Evolutionary conservation across 2,797 vertebrate species (phyloP).

Genomic region (Merluccius polli): DNA sequence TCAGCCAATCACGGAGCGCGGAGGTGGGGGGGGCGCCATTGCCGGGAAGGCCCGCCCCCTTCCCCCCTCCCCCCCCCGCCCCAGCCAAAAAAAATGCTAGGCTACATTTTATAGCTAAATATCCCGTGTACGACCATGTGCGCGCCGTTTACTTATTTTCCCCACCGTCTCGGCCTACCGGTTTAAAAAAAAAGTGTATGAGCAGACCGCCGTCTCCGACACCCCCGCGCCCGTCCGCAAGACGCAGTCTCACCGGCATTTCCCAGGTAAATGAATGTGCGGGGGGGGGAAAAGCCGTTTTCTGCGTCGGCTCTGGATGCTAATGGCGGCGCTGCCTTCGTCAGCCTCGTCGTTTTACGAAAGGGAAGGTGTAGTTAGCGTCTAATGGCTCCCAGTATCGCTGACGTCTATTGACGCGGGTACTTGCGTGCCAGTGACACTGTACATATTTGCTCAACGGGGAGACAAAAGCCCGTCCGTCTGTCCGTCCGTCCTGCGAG

Average conservation of each 20-base stretch:
- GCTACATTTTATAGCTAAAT: slow-evolving; percentile 67
- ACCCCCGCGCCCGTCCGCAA: slow-evolving; percentile 34
- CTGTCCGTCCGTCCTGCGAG: slow-evolving; percentile 15
- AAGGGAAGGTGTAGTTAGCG: slow-evolving; percentile 75
- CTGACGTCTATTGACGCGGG: slow-evolving; percentile 84
- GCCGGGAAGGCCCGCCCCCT: slow-evolving; percentile 55
- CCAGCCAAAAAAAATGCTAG: slow-evolving; percentile 69
- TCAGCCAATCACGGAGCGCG: no score
- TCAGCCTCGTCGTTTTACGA: slow-evolving; percentile 60
- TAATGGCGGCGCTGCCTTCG: slow-evolving; percentile 74
- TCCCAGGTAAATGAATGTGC: slow-evolving; percentile 60
- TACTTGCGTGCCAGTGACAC: slow-evolving; percentile 80
- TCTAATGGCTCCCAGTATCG: slow-evolving; percentile 78
- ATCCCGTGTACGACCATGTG: slow-evolving; percentile 63
- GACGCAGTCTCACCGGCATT: slow-evolving; percentile 5
- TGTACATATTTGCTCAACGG: slow-evolving; percentile 72
- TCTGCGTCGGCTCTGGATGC: slow-evolving; percentile 30
- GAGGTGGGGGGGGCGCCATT: no score
- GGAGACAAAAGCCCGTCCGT: slow-evolving; percentile 62
- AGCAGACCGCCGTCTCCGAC: slow-evolving; percentile 24
- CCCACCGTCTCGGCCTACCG: slow-evolving; percentile 12
- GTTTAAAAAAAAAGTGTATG: slow-evolving; percentile 33
- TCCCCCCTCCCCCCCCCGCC: no score
- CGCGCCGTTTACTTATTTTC: slow-evolving; percentile 57
- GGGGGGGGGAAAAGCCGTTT: slow-evolving; percentile 15